Evolutionary conservation across 2,888 invertebrate species (phyloP).

Genomic region (Anaspis maculata): DNA sequence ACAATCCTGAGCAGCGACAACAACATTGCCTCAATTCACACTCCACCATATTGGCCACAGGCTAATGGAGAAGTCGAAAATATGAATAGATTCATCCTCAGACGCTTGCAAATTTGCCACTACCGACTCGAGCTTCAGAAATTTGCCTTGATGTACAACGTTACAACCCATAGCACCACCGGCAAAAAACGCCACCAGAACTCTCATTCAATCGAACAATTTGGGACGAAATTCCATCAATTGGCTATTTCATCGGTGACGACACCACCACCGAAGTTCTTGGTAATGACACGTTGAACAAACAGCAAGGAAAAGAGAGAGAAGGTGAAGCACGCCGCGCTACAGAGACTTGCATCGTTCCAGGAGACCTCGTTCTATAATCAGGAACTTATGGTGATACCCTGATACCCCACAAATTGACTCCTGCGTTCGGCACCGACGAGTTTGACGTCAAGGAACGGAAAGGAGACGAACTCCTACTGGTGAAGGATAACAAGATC

Average conservation of each 20-base stretch:
- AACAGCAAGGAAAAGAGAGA: constrained; percentile 20
- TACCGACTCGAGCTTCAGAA: constrained; percentile 15
- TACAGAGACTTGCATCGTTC: constrained; percentile 7
- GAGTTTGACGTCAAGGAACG: constrained; percentile 7
- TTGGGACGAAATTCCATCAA: constrained; percentile 21
- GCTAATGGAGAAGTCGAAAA: constrained; percentile 28
- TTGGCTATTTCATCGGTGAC: constrained; percentile 7
- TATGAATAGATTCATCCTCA: constrained; percentile 23
- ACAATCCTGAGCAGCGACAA: constrained; percentile 10
- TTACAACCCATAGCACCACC: constrained; percentile 24
- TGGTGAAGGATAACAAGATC: constrained; percentile 5
- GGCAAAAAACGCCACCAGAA: constrained; percentile 22
- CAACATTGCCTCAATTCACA: constrained; percentile 10
- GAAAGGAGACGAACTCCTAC: constrained; percentile 8
- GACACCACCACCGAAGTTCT: constrained; percentile 15
- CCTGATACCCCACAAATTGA: constrained; percentile 6
- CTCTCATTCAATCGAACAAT: constrained; percentile 13
- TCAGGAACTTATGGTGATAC: constrained; percentile 13
- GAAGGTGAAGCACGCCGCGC: constrained; percentile 17
- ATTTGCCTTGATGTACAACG: constrained; percentile 17
- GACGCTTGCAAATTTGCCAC: constrained; percentile 15
- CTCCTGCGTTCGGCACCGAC: constrained; percentile 1
- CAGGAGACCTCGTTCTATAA: constrained; percentile 1
- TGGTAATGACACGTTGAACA: constrained; percentile 17
- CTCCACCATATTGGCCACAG: constrained; percentile 17